Evolutionary conservation across 2,113 vertebrate species (phyloP), one percentile per base, ranked within the genome.

Genomic region (Pelusios castaneus): DNA sequence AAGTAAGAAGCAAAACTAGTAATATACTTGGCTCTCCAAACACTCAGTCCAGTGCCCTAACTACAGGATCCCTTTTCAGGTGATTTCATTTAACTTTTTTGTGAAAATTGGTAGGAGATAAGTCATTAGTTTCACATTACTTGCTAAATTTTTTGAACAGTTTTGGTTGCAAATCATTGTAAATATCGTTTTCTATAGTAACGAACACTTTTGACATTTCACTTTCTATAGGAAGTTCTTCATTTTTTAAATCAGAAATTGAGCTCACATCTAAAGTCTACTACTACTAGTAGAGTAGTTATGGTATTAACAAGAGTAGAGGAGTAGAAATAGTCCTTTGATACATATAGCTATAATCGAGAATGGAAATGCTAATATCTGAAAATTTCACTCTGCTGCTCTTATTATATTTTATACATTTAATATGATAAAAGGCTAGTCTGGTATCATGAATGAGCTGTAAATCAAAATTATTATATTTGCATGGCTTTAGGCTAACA

Each of bases 331-430:
- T 11, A 11, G 79, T 75, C 43, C 22, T 27, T 67, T 90, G 60
- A 22, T 41, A 49, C 43, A 89, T 92, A 38, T 3, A 93, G 55
- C 10, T 2, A 1, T 79, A 93, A 63, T 0, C 92, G 55, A 51
- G 92, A 81, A 95, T 82, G 47, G 89, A 95, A 94, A 89, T 87
- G 77, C 51, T 85, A 87, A 75, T 84, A 80, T 70, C 80, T 88
- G 86, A 88, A 78, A 43, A 89, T 83, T 95, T 89, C 12, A 25
- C 55, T 21, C 22, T 84, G 6, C n/a, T 70, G 38, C 27, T 10
- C 45, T 87, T 93, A 90, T 91, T 25, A 41, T 84, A 45, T 38
- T 60, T 79, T 29, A 21, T 45, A 55, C 4, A 41, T 43, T 92
- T 84, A 92, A 52, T 1, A 1, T 25, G 75, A 56, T 82, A 88